Evolutionary conservation across 2,113 vertebrate genomes (phyloP).

Genomic region (Lepidothrix coronata): DNA sequence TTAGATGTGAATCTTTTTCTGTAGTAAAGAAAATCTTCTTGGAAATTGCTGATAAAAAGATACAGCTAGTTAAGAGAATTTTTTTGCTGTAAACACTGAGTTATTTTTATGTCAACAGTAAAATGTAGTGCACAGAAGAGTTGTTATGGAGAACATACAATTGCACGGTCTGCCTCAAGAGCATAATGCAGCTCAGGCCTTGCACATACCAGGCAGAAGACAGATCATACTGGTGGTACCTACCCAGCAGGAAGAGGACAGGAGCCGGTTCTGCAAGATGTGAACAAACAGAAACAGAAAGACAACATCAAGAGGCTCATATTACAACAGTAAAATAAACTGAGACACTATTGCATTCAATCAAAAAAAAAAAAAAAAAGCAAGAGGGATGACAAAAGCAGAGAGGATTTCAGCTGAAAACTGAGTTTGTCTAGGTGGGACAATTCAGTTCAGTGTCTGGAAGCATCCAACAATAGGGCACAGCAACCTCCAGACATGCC

Average conservation of each 20-base stretch:
- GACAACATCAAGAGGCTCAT: background rate
- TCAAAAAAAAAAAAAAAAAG: background rate
- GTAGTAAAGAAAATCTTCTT: background rate
- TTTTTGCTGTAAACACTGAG: background rate
- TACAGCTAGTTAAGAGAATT: background rate
- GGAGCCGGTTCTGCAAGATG: background rate
- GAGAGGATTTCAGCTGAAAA: background rate
- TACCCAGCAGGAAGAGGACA: background rate
- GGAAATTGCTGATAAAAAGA: background rate
- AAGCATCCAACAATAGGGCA: constrained; percentile 15
- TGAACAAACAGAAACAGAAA: background rate
- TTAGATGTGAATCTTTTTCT: background rate
- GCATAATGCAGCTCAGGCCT: background rate
- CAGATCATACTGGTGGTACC: background rate
- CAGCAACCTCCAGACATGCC: background rate
- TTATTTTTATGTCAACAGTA: background rate
- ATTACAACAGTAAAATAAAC: background rate
- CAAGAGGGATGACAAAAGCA: background rate
- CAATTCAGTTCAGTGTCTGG: background rate
- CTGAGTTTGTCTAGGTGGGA: background rate
- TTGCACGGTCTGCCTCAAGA: background rate
- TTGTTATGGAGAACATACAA: accelerated
- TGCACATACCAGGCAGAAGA: background rate
- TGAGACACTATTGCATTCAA: background rate
- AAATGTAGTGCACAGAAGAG: background rate